Evolutionary conservation across 2,888 invertebrate genomes (phyloP).

Genomic region (Orchesellides sinensis): DNA sequence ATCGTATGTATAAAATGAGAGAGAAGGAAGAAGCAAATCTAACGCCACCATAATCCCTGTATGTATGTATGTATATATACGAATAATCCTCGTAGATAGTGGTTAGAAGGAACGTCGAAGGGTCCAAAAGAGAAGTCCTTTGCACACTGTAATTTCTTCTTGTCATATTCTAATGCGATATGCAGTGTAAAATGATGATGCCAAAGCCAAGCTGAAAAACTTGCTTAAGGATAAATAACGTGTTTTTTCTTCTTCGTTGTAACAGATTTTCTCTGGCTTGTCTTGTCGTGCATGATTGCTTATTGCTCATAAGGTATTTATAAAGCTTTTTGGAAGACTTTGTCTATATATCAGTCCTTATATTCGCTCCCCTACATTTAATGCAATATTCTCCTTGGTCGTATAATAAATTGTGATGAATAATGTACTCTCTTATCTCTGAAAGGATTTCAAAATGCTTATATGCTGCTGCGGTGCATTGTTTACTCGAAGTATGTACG

Average conservation of each 20-base stretch:
- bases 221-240: not conserved
- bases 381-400: too few species aligned
- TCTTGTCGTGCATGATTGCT: conserved; percentile 44
- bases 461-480: too few species aligned
- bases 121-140: conserved; percentile 28
- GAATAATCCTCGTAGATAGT: not conserved
- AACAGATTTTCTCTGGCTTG: not conserved
- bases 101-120: not conserved
- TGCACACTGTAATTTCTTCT: conserved; percentile 35
- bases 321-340: too few species aligned
- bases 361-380: too few species aligned
- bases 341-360: too few species aligned
- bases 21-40: not conserved
- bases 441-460: too few species aligned
- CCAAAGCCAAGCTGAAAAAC: not conserved
- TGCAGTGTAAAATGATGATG: conserved; percentile 28
- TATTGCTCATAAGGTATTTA: too few species aligned
- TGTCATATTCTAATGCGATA: conserved; percentile 41
- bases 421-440: too few species aligned
- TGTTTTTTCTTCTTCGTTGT: too few species aligned
- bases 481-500: too few species aligned
- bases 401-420: too few species aligned
- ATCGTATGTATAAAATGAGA: not conserved
- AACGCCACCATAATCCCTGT: conserved; percentile 35
- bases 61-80: too few species aligned